Base-by-base conservation (phyloP, 1,140 invertebrate species). In the Aleiodes sp. region DNA sequence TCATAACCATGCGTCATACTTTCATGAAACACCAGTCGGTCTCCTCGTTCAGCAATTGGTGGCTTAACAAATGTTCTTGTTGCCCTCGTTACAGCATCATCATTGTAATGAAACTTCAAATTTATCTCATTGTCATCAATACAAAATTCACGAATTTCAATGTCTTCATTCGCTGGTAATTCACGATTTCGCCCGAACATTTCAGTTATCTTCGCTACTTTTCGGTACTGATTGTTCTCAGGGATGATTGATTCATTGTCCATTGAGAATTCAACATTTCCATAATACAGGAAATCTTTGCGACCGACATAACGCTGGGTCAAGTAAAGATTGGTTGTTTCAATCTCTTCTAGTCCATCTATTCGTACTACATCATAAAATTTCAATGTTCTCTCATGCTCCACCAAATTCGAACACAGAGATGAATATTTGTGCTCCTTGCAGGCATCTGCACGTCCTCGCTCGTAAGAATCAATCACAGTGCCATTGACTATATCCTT, bases 361-460 rank as follows among this genome's bases (percentile, higher is more conserved):
- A 90, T 81, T 16, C 93, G 87, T 1, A 89, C 88, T 41, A 89
- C 85, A 65, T 90, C 82, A 75, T 91, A 93, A 84, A 94, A 96
- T 65, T 91, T 85, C 73, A 96, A 82, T 0, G 84, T 88, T 64
- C 92, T 86, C 28, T 89, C 86, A 10, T 85, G 87, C 70, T 92
- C 89, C 7, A 90, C 80, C 2, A 82, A 82, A 41, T 80, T 77
- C 9, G 84, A 84, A 6, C 84, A 84, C 37, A 86, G 81, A 0
- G 85, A 80, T 39, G 80, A 82, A 74, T 91, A 93, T 19, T 81
- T 80, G 80, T 94, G 91, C 65, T 90, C 92, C 93, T 91, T 89
- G 2, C 93, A 84, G 67, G 89, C 87, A 79, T 94, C 93, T 4
- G 83, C 84, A 39, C 93, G 85, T 0, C 94, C 94, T 61, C 88